Evolutionary conservation across 2,113 vertebrate species (phyloP), one percentile per base, ranked within the genome.

Genomic region (Oceanodroma tethys): DNA sequence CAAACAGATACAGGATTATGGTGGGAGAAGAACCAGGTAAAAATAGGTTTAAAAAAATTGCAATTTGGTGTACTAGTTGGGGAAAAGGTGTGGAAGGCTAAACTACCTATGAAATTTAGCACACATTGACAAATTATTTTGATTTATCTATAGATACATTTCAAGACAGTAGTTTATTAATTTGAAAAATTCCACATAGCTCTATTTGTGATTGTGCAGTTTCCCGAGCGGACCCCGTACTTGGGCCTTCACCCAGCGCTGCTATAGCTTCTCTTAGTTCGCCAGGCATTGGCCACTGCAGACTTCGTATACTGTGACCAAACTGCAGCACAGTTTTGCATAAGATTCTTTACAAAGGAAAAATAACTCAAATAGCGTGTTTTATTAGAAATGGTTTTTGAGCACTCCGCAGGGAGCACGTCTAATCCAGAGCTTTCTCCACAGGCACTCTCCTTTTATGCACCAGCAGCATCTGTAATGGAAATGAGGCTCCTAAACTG

Each of bases 371-470:
- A 85, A 72, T 90, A 89, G 27, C 34, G 45, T 40, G 60, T 87
- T 91, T 89, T 85, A 82, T 80, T 66, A 76, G 70, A 95, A 89
- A 93, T 66, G 14, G 5, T 1, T 68, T 91, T 75, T 80, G 45
- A 95, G 60, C 34, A 2, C 94, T 95, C 94, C 58, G 5, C 73
- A 22, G 93, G 96, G 91, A 95, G 73, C 38, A 48, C 20, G 0
- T 85, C 81, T 94, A 62, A 94, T 91, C 34, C 0, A 0, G 70
- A 75, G 66, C 70, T 96, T 82, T 96, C 94, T 91, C 86, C 63
- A 78, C 86, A 95, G 89, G 81, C 84, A 20, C 30, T 90, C 62
- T 93, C 40, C 67, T 94, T 94, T 95, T 47, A 89, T 70, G 81
- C 62, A 72, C 40, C 82, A 86, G 42, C 60, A 84, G 65, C 86